These are phyloP conservation scores for Xylocopa sonorina DNA, from an alignment of 1,140 invertebrate species.

Conservation along the genomic window DNA sequence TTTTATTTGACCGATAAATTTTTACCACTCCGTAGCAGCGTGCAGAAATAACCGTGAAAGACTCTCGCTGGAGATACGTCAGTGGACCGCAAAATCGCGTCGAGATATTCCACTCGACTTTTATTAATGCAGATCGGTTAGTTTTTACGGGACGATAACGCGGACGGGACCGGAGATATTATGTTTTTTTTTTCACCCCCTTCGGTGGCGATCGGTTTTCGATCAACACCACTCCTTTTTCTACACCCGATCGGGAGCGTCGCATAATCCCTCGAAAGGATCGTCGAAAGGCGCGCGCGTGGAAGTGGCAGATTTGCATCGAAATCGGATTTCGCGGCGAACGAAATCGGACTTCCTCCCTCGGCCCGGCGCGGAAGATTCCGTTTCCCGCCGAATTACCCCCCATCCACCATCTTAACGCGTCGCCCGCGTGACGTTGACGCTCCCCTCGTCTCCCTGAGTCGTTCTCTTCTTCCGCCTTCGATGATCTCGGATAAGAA, in stretches of 20 bases:
- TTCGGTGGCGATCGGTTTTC: conserved; percentile 19
- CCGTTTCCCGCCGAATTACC: background rate
- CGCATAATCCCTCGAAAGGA: conserved; percentile 7
- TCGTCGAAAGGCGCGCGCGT: conserved; percentile 9
- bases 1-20: conserved; percentile 5
- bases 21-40: background rate
- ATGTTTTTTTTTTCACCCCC: too few species aligned
- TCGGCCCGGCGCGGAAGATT: too few species aligned
- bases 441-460: background rate
- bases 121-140: conserved; percentile 10
- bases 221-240: background rate
- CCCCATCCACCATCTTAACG: background rate
- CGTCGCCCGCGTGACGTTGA: background rate
- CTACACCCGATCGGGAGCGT: background rate
- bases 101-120: background rate
- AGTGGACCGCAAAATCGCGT: too few species aligned
- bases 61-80: too few species aligned
- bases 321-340: conserved; percentile 36
- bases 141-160: background rate
- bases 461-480: too few species aligned
- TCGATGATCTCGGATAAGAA: background rate
- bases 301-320: conserved; percentile 32
- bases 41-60: too few species aligned
- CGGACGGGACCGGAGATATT: background rate
- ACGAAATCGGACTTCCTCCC: conserved; percentile 14